phyloP scores from a whole-genome alignment of 2,113 vertebrate genomes.

The Trochalopteron elliotii region DNA sequence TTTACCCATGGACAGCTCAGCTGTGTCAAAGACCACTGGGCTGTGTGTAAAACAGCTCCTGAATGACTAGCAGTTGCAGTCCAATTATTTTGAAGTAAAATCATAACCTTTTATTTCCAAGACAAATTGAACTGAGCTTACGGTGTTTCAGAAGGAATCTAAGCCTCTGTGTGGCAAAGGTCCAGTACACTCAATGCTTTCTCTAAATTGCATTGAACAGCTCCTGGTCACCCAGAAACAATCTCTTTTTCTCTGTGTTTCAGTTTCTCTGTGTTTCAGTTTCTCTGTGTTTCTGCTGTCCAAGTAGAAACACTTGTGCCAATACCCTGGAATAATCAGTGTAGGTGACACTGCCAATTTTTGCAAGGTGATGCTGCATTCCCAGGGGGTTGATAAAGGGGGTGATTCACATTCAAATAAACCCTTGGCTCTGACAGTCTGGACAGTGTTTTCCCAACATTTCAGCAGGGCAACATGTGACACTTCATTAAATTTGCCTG shows the following conservation, averaged over 20 bases:
- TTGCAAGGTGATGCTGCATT: not conserved
- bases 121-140: not conserved
- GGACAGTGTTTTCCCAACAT: not conserved
- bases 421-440: not conserved
- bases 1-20: not conserved
- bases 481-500: not conserved
- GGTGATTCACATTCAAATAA: not conserved
- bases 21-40: not conserved
- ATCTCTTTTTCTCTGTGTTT: not conserved
- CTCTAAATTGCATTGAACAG: not conserved
- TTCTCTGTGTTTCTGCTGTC: not conserved
- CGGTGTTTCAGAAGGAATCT: not conserved
- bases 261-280: not conserved
- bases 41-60: not conserved
- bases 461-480: not conserved
- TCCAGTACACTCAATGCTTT: rapidly evolving
- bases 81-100: not conserved
- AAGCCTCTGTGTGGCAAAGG: not conserved
- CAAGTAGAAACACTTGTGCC: not conserved
- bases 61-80: not conserved
- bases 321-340: not conserved
- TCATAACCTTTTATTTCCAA: not conserved
- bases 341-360: rapidly evolving
- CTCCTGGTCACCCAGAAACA: not conserved
- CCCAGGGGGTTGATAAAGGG: not conserved